Conservation (phyloP, 2,888 invertebrate species). For the Zygothrica quintamaculata region DNA sequence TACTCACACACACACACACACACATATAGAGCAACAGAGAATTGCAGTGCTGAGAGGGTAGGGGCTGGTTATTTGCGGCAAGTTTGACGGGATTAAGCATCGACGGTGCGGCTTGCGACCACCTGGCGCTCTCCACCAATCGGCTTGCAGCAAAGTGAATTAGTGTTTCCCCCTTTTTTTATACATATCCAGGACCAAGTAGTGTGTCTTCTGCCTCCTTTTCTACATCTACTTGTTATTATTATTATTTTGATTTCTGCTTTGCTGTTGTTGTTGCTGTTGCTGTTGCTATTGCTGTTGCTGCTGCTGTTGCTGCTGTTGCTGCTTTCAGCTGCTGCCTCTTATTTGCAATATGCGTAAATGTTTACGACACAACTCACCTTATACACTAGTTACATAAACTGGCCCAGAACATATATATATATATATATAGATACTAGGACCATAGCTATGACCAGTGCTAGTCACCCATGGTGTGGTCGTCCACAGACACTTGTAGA, state of each 20-base stretch:
- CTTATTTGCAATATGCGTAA: conserved; percentile 79
- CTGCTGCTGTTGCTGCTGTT: too few relatives aligned
- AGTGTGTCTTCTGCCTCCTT: conserved; percentile 9
- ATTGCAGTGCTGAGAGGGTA: too few relatives aligned
- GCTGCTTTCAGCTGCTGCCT: conserved; percentile 22
- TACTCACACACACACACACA: conserved; percentile 9
- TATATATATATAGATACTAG: background rate
- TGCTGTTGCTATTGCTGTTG: background rate
- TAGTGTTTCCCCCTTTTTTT: conserved; percentile 68
- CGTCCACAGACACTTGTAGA: conserved; percentile 69
- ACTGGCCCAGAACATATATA: conserved; percentile 12
- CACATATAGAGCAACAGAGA: background rate
- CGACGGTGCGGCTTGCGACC: conserved; percentile 75
- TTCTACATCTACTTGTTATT: conserved; percentile 9
- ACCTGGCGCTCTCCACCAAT: conserved; percentile 83
- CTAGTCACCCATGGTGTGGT: conserved; percentile 35
- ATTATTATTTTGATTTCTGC: conserved; percentile 46
- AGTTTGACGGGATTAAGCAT: conserved; percentile 57
- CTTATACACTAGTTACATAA: conserved; percentile 35
- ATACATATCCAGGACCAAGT: conserved; percentile 37
- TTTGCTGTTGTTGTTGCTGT: background rate
- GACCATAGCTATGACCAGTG: background rate
- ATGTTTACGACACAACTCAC: conserved; percentile 69
- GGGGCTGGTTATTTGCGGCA: too few relatives aligned
- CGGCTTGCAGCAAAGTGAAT: conserved; percentile 79